Percentiles rank a stretch among this genome's conserved stretches.
Conservation (phyloP, 1,140 invertebrate species). For the Temnothorax nylanderi region DNA sequence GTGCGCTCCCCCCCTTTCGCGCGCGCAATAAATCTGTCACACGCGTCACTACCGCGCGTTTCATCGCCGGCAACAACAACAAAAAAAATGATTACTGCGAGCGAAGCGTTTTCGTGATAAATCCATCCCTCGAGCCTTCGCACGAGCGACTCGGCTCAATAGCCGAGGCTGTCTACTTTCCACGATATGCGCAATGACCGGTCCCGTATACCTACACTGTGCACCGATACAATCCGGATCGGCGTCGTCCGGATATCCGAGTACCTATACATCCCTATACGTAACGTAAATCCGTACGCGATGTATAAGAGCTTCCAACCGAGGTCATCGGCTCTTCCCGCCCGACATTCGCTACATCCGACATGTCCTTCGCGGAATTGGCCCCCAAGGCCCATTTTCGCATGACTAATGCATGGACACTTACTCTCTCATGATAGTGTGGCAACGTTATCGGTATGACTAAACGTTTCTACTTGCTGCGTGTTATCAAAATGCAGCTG, state of each 20-base stretch:
- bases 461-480: not conserved
- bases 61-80: slow-evolving; percentile 42
- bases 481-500: not conserved
- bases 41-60: slow-evolving; percentile 53
- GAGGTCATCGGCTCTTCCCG: slow-evolving; percentile 18
- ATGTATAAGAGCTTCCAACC: slow-evolving; percentile 19
- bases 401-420: not conserved
- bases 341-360: not conserved
- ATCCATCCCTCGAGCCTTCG: slow-evolving; percentile 54
- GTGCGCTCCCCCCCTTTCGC: slow-evolving; percentile 10
- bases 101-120: slow-evolving; percentile 58
- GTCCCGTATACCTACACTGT: not conserved
- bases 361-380: not conserved
- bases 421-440: not conserved
- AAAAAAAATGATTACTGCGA: slow-evolving; percentile 57
- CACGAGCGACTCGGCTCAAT: slow-evolving; percentile 34
- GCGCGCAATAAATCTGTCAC: slow-evolving; percentile 58
- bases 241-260: slow-evolving; percentile 37
- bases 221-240: slow-evolving; percentile 38
- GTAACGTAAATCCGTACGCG: not conserved
- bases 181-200: slow-evolving; percentile 24
- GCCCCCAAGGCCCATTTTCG: not conserved
- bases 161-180: slow-evolving; percentile 38
- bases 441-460: not conserved
- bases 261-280: not conserved